Conservation (phyloP, 1,140 invertebrate genomes). For the Pseudomyrmex concolor region DNA sequence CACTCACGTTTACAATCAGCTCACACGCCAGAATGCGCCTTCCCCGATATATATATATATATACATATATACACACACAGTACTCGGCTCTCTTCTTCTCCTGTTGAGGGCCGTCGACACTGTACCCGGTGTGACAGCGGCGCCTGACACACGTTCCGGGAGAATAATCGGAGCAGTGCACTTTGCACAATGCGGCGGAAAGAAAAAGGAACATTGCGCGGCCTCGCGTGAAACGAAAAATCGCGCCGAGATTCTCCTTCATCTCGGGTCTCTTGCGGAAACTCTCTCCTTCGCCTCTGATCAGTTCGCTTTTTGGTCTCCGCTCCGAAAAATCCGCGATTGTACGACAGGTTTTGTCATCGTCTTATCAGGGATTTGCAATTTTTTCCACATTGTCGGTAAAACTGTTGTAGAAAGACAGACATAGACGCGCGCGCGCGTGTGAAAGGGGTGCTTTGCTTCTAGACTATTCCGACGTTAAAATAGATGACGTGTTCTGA, state of each 20-base stretch:
- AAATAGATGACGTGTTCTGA: neutral
- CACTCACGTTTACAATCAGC: constrained; percentile 57
- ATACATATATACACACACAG: too few relatives aligned
- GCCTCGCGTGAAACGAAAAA: neutral
- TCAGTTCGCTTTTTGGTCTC: too few relatives aligned
- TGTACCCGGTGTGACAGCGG: neutral
- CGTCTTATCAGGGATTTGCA: too few relatives aligned
- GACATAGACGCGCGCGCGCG: neutral
- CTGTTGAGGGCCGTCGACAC: constrained; percentile 44
- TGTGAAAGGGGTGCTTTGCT: neutral
- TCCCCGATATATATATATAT: neutral
- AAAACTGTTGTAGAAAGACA: neutral
- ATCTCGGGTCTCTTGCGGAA: neutral
- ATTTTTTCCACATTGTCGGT: too few relatives aligned
- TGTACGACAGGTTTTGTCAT: too few relatives aligned
- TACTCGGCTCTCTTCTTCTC: too few relatives aligned
- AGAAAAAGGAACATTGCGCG: constrained; percentile 22
- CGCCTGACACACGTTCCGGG: neutral
- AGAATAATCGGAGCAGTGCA: constrained; percentile 51
- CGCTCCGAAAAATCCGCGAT: too few relatives aligned
- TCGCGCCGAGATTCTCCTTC: neutral
- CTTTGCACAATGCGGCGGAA: constrained; percentile 52
- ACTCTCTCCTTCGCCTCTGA: too few relatives aligned
- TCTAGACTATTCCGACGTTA: neutral
- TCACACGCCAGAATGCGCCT: constrained; percentile 44